Conservation (phyloP, 2,888 invertebrate genomes). For the Agapetus fuscipes region DNA sequence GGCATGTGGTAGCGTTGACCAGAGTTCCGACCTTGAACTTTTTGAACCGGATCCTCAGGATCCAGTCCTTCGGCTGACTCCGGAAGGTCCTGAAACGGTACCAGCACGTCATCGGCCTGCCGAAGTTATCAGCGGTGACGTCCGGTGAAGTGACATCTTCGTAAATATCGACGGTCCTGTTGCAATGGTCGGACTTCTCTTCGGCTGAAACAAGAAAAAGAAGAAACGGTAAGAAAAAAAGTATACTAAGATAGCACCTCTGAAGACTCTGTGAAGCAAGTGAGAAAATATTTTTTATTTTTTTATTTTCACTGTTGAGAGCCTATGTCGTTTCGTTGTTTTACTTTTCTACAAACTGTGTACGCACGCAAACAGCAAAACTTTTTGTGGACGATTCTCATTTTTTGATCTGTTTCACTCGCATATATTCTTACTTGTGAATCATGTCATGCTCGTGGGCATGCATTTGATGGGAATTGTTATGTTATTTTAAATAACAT, state of each 20-base stretch:
- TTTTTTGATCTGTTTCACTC: no score
- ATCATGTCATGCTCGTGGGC: no score
- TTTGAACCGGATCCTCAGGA: constrained; percentile 79
- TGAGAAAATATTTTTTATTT: not conserved
- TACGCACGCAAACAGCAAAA: no score
- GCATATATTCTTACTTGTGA: no score
- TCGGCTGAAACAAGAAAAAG: constrained; percentile 31
- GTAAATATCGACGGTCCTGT: constrained; percentile 89
- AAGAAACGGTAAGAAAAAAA: not conserved
- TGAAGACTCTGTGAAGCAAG: not conserved
- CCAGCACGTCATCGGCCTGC: constrained; percentile 80
- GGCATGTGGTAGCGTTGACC: constrained; percentile 79
- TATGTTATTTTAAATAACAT: no score
- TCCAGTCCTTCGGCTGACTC: constrained; percentile 77
- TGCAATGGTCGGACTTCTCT: constrained; percentile 77
- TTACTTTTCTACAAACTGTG: no score
- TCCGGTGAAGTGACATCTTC: constrained; percentile 86
- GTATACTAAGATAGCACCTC: not conserved
- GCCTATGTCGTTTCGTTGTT: no score
- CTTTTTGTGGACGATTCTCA: no score
- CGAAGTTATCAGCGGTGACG: constrained; percentile 71
- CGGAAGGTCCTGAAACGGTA: constrained; percentile 84
- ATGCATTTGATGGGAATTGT: no score
- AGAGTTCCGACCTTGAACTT: constrained; percentile 86
- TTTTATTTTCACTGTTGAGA: not conserved